Evolutionary conservation across 2,888 invertebrate species (phyloP).

Genomic region (Napeogenes sylphis): DNA sequence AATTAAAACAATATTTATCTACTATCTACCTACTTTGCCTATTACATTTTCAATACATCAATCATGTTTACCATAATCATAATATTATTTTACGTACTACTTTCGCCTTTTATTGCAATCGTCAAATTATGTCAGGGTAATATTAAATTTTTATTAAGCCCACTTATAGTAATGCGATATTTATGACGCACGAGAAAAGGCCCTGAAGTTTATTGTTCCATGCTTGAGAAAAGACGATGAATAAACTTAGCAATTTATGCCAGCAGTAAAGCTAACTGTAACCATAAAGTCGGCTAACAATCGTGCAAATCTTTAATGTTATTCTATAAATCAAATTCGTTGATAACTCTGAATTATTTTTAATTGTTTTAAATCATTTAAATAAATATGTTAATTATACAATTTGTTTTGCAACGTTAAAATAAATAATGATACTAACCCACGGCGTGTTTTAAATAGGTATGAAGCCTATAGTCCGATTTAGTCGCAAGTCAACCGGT

Average conservation of each 20-base stretch:
- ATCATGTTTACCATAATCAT: neutral
- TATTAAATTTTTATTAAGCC: constrained; percentile 62
- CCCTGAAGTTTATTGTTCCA: constrained; percentile 64
- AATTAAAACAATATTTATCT: too few species aligned
- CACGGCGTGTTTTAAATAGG: too few species aligned
- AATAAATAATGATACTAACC: too few species aligned
- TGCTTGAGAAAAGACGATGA: constrained; percentile 57
- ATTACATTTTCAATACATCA: neutral
- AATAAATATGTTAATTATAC: neutral
- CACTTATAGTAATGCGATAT: constrained; percentile 70
- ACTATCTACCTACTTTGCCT: too few species aligned
- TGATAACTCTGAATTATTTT: constrained; percentile 22
- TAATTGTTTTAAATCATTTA: constrained; percentile 6
- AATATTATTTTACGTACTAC: constrained; percentile 8
- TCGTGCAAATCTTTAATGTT: constrained; percentile 43
- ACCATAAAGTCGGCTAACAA: constrained; percentile 40
- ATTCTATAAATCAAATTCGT: constrained; percentile 37
- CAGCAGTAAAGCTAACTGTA: constrained; percentile 53
- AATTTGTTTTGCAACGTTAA: neutral
- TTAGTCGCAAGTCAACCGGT: too few species aligned
- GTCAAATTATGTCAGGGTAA: constrained; percentile 42
- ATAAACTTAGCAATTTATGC: constrained; percentile 63
- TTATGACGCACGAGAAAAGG: constrained; percentile 60
- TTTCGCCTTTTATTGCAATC: constrained; percentile 14
- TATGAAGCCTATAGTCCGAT: too few species aligned